Conservation (phyloP, 2,888 invertebrate genomes). For the Euclidia mi region DNA sequence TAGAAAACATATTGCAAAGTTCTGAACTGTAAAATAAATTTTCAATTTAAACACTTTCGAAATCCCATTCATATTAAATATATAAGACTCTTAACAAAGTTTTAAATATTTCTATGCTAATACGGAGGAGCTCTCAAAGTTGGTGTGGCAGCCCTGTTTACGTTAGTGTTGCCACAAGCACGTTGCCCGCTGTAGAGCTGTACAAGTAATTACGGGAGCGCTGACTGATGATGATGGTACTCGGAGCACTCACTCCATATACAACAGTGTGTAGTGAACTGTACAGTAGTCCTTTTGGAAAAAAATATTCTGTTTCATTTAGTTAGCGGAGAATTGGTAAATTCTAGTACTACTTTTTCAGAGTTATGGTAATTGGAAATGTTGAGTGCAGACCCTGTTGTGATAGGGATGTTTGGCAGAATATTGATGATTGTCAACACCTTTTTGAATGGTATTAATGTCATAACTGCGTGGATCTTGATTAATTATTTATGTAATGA, state of each 20-base stretch:
- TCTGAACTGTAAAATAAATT: too few relatives aligned
- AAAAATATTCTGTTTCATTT: constrained; percentile 45
- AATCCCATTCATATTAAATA: background rate
- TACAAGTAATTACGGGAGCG: constrained; percentile 47
- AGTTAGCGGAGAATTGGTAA: constrained; percentile 23
- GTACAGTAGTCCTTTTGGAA: constrained; percentile 35
- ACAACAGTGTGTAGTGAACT: constrained; percentile 49
- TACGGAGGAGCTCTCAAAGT: background rate
- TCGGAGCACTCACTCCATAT: constrained; percentile 45
- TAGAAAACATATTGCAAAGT: too few relatives aligned
- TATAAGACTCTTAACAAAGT: too few relatives aligned
- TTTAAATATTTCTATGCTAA: background rate
- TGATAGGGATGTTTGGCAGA: constrained; percentile 7
- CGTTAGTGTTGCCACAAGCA: constrained; percentile 49
- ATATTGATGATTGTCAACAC: background rate
- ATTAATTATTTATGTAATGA: too few relatives aligned
- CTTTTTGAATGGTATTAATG: background rate
- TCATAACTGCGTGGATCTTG: too few relatives aligned
- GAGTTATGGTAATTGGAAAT: constrained; percentile 41
- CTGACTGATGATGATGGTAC: constrained; percentile 57
- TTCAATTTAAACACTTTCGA: background rate
- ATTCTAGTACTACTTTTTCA: constrained; percentile 33
- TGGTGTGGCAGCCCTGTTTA: constrained; percentile 32
- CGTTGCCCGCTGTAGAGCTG: constrained; percentile 50
- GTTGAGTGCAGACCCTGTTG: constrained; percentile 23